A percentile compares a stretch with the other conserved stretches of the same genome.
Conservation (phyloP, 2,888 invertebrate species). For the Drosophila stalkeri region DNA sequence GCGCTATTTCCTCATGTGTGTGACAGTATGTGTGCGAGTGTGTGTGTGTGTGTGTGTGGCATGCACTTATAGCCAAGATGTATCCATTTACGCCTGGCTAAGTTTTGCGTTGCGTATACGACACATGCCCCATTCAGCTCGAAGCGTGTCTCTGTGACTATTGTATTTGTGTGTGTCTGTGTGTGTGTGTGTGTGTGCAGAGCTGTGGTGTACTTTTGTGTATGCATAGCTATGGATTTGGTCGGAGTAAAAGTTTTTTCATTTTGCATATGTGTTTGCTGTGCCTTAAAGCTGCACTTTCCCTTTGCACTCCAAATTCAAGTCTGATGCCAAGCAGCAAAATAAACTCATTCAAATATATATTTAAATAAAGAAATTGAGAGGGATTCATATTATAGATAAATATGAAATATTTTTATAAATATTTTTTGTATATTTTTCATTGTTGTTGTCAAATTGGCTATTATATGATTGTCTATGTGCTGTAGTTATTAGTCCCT, state of each 20-base stretch:
- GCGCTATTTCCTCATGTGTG: constrained; percentile 6
- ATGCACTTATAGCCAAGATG: constrained; percentile 76
- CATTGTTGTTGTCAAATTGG: background rate
- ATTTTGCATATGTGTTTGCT: constrained; percentile 58
- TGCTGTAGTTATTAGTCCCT: no score
- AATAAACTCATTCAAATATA: constrained; percentile 5
- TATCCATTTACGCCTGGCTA: constrained; percentile 80
- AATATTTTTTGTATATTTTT: background rate
- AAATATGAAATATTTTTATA: background rate
- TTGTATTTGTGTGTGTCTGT: constrained; percentile 16
- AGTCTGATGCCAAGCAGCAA: background rate
- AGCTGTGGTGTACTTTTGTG: constrained; percentile 24
- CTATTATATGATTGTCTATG: no score
- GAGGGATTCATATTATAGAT: background rate
- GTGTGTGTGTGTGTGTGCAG: constrained; percentile 22
- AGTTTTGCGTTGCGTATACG: constrained; percentile 80
- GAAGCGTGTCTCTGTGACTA: constrained; percentile 50
- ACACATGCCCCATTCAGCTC: constrained; percentile 70
- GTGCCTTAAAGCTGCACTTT: constrained; percentile 73
- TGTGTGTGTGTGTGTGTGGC: constrained; percentile 12
- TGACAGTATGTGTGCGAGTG: background rate
- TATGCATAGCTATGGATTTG: constrained; percentile 43
- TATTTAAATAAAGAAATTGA: background rate
- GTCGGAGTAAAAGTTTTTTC: constrained; percentile 64
- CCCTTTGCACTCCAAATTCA: constrained; percentile 45